A percentile compares a stretch with the other conserved stretches of the same genome.
Conservation (phyloP, 2,797 vertebrate species). For the Danio jaintianensis region DNA sequence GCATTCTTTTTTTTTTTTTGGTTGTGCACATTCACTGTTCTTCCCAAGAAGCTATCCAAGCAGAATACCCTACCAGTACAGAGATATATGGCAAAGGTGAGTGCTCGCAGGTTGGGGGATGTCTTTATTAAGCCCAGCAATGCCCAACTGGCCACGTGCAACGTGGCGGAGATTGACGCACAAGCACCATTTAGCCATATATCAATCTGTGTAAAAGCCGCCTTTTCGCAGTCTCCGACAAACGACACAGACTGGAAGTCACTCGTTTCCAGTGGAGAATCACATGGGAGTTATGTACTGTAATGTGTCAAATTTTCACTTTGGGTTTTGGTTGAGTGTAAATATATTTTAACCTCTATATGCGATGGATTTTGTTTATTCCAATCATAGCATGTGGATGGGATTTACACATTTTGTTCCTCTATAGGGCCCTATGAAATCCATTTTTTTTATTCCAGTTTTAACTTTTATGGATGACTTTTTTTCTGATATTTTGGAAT, state of each 20-base stretch:
- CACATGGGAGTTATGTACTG: background rate
- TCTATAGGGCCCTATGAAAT: no score
- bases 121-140: constrained; percentile 28
- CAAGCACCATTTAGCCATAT: constrained; percentile 58
- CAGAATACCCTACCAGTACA: constrained; percentile 72
- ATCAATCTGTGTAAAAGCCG: constrained; percentile 51
- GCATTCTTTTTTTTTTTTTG: constrained; percentile 58
- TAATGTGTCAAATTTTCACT: background rate
- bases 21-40: constrained; percentile 79
- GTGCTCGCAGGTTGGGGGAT: constrained; percentile 41
- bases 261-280: background rate
- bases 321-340: background rate
- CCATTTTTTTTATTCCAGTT: no score
- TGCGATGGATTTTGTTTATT: background rate
- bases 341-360: background rate
- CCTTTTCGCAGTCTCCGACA: constrained; percentile 10
- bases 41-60: constrained; percentile 81
- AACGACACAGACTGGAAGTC: background rate
- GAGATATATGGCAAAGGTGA: constrained; percentile 64
- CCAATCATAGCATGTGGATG: background rate
- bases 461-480: no score
- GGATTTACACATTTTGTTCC: no score
- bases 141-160: constrained; percentile 25
- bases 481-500: no score
- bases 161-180: constrained; percentile 27